A percentile compares a stretch with the other conserved stretches of the same genome.
These are phyloP conservation scores for Protonibea diacanthus DNA, from an alignment of 2,797 vertebrate genomes.

Conservation along the genomic window DNA sequence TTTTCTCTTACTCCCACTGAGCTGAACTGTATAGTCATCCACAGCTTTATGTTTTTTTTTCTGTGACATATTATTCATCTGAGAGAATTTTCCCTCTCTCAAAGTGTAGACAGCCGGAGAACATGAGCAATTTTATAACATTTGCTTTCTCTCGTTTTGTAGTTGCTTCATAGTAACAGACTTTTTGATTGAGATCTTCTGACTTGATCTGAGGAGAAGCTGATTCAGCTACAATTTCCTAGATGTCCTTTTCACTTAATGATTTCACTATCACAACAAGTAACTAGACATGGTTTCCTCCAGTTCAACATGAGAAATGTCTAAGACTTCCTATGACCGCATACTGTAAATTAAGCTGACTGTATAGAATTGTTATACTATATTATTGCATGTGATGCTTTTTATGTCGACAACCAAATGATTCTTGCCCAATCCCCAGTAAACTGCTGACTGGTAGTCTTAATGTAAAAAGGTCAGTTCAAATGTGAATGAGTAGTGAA, in stretches of 20 bases:
- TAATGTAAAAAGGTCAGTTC: neutral
- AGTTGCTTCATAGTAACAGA: neutral
- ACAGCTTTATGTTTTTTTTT: conserved; percentile 14
- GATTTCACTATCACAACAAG: neutral
- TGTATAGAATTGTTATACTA: neutral
- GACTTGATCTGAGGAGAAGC: neutral
- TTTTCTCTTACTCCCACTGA: conserved; percentile 16
- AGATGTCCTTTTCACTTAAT: neutral
- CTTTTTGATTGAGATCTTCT: neutral
- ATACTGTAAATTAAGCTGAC: too few relatives aligned
- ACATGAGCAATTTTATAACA: neutral
- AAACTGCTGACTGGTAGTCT: neutral
- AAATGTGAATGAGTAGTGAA: neutral
- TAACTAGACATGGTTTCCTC: neutral
- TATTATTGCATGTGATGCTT: neutral
- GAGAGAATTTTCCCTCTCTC: neutral
- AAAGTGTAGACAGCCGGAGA: neutral
- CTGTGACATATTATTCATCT: neutral
- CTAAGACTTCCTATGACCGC: neutral
- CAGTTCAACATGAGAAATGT: neutral
- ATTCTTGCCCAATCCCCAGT: neutral
- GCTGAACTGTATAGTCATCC: conserved; percentile 2
- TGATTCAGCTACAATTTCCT: neutral
- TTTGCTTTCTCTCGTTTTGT: neutral
- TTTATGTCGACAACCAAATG: neutral